These are phyloP conservation scores for Melinopterus prodromus DNA, from an alignment of 2,888 invertebrate species.

Conservation along the genomic window DNA sequence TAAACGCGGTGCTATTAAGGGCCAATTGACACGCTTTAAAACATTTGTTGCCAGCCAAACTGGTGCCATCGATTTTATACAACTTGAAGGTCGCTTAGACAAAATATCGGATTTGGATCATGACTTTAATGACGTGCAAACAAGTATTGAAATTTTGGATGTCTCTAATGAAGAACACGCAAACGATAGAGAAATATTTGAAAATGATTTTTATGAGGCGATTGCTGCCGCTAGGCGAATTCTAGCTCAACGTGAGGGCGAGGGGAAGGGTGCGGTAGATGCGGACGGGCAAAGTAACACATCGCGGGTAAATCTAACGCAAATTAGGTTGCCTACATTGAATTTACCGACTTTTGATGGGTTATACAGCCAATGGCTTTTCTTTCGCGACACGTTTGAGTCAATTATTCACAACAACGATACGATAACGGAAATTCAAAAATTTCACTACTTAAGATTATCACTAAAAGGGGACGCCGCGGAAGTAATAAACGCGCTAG, in stretches of 20 bases:
- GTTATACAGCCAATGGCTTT: slow-evolving; percentile 24
- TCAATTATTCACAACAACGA: slow-evolving; percentile 31
- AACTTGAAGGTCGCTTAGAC: not conserved
- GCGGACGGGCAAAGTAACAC: not conserved
- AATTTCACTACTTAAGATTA: slow-evolving; percentile 35
- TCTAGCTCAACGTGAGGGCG: not conserved
- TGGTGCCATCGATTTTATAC: not conserved
- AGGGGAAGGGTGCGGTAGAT: not conserved
- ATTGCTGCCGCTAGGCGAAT: not conserved
- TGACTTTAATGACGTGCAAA: not conserved
- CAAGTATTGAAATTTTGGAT: not conserved
- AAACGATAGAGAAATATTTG: not conserved
- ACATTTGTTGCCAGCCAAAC: not conserved
- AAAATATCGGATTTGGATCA: not conserved
- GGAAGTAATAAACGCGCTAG: slow-evolving; percentile 25
- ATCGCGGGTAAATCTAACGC: slow-evolving; percentile 6
- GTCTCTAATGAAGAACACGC: not conserved
- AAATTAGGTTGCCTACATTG: slow-evolving; percentile 26
- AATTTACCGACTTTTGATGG: slow-evolving; percentile 30
- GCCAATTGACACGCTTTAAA: slow-evolving; percentile 4
- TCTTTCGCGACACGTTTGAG: slow-evolving; percentile 31
- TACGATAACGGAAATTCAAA: slow-evolving; percentile 26
- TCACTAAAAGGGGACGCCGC: slow-evolving; percentile 31
- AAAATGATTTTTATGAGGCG: not conserved
- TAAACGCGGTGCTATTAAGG: not conserved